phyloP scores from a whole-genome alignment of 2,888 invertebrate genomes.

The Pandemis cinnamomeana region DNA sequence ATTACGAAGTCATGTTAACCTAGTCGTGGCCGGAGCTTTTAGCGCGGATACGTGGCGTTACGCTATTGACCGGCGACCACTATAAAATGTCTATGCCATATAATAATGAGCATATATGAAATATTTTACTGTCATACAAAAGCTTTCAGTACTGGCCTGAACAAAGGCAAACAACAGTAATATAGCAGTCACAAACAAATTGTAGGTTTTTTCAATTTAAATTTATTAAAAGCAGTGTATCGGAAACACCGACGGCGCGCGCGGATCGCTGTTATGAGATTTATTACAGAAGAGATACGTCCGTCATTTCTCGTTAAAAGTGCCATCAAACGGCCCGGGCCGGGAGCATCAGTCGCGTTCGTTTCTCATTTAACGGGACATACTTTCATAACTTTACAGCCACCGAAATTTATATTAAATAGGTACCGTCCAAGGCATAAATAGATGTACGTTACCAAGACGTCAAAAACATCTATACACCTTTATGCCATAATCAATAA shows the following conservation, averaged over 20 bases:
- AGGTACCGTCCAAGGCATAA: neutral
- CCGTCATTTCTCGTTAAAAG: constrained; percentile 36
- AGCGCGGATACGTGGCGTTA: constrained; percentile 7
- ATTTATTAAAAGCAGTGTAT: constrained; percentile 23
- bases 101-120: neutral
- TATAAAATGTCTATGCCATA: neutral
- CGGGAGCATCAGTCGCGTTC: constrained; percentile 15
- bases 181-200: neutral
- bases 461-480: no score
- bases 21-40: constrained; percentile 32
- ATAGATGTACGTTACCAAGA: no score
- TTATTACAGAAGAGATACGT: constrained; percentile 33
- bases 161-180: neutral
- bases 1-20: constrained; percentile 10
- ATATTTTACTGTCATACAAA: neutral
- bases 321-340: constrained; percentile 17
- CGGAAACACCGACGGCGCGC: constrained; percentile 15
- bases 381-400: neutral
- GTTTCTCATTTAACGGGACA: constrained; percentile 10
- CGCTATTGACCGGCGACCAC: neutral
- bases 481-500: no score
- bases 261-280: constrained; percentile 10
- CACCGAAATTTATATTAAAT: neutral
- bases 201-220: constrained; percentile 7
- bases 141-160: neutral